Evolutionary conservation across 2,888 invertebrate species (phyloP).

Genomic region (Papilio demoleus): DNA sequence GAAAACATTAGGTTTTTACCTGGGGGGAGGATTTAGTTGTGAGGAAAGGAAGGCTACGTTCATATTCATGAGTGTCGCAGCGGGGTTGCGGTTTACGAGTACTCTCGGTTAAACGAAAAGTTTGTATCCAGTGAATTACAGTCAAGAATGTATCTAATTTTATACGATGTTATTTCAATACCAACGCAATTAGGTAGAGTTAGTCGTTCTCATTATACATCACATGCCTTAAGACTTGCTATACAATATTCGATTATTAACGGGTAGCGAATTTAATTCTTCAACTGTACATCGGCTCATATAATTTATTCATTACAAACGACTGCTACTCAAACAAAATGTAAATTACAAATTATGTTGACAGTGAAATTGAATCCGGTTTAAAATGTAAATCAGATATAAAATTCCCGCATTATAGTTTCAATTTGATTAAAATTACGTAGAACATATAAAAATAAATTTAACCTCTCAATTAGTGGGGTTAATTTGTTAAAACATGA

Average conservation of each 20-base stretch:
- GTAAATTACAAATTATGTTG: constrained; percentile 30
- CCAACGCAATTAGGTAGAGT: too few relatives aligned
- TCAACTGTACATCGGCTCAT: constrained; percentile 11
- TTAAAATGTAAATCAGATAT: constrained; percentile 33
- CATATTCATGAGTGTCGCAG: constrained; percentile 41
- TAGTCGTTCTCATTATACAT: too few relatives aligned
- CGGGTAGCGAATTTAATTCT: neutral
- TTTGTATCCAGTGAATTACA: constrained; percentile 25
- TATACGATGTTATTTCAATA: neutral
- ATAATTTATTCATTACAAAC: constrained; percentile 38
- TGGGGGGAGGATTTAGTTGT: neutral
- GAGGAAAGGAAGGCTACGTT: constrained; percentile 11
- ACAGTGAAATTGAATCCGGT: constrained; percentile 35
- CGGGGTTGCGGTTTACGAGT: constrained; percentile 33
- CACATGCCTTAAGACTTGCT: too few relatives aligned
- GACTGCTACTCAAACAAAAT: constrained; percentile 32
- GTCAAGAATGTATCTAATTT: neutral
- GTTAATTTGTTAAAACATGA: too few relatives aligned
- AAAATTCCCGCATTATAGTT: neutral
- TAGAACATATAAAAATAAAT: neutral
- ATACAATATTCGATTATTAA: neutral
- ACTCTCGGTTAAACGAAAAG: constrained; percentile 31
- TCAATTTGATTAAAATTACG: constrained; percentile 2
- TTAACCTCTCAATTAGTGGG: too few relatives aligned
- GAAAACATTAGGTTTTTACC: constrained; percentile 9